A percentile compares a stretch with the other conserved stretches of the same genome.
Evolutionary conservation across 1,140 invertebrate species (phyloP).

Genomic region (Listronotus bonariensis): DNA sequence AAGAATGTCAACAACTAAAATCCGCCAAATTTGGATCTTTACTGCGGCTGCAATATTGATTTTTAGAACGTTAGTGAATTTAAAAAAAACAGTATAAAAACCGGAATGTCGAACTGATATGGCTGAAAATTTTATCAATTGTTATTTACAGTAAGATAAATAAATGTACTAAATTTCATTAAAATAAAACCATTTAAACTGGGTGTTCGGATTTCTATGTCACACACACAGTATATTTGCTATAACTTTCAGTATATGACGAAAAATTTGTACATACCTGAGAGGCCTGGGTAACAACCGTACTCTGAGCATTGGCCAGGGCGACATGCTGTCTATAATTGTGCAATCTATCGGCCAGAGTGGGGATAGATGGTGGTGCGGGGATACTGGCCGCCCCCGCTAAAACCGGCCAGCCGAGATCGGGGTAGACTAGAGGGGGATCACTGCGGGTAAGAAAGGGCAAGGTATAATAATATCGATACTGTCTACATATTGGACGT

Average conservation of each 20-base stretch:
- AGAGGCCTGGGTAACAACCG: conserved; percentile 58
- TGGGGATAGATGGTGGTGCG: conserved; percentile 59
- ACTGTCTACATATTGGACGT: neutral
- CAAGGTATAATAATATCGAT: neutral
- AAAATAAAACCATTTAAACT: too few relatives aligned
- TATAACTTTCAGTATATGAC: neutral
- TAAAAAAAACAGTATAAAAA: too few relatives aligned
- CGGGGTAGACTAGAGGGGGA: conserved; percentile 65
- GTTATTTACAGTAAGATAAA: too few relatives aligned
- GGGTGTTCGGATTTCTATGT: too few relatives aligned
- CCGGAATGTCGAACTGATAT: too few relatives aligned
- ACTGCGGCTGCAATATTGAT: too few relatives aligned
- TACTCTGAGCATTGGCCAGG: conserved; percentile 54
- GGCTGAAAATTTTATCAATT: too few relatives aligned
- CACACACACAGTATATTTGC: too few relatives aligned
- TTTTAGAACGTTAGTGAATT: too few relatives aligned
- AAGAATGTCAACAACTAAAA: too few relatives aligned
- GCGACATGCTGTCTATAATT: conserved; percentile 58
- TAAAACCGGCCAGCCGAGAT: conserved; percentile 64
- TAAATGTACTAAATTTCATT: too few relatives aligned
- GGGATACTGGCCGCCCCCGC: conserved; percentile 43
- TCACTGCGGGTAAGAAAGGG: conserved; percentile 42
- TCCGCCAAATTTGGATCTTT: too few relatives aligned
- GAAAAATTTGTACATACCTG: conserved; percentile 17
- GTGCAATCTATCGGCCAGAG: conserved; percentile 59